Evolutionary conservation across 2,888 invertebrate genomes (phyloP), one percentile per base, ranked within the genome.

Genomic region (Hypselothyrea guttata): DNA sequence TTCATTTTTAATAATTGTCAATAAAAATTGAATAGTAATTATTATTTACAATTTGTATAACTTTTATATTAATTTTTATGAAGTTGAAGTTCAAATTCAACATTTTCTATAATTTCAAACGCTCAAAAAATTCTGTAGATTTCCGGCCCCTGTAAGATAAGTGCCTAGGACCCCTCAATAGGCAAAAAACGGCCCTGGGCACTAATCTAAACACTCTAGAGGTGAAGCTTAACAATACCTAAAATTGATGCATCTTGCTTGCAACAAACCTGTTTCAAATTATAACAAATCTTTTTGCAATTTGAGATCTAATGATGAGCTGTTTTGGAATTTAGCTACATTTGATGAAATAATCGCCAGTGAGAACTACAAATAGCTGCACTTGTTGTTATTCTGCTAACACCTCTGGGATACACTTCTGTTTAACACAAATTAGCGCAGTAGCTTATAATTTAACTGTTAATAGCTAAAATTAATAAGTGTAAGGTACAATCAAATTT

Each of bases 391-490:
- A 30, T 47, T 11, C 51, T 37, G 60, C 55, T 35, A 22, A 15
- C 34, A 18, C 35, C 9, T 40, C 12, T 28, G 7, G 7, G 22
- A 11, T 40, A 22, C 11, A 15, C 16, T 12, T n/a, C 11, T 9
- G 16, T 30, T 48, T 34, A 38, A 44, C 42, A 22, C 13, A 46
- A 30, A 48, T 64, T 64, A 28, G 27, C n/a, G n/a, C n/a, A n/a
- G n/a, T n/a, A n/a, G n/a, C n/a, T n/a, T n/a, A n/a, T n/a, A 16
- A 7, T 11, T 31, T 7, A 9, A 18, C 13, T 31, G n/a, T 22
- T 31, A 33, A 27, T 13, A 22, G 9, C 18, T 4, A 54, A 34
- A n/a, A n/a, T n/a, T n/a, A n/a, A 15, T 34, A 9, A 13, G 7
- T 37, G 16, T 2, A 7, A 16, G 2, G 4, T 16, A 11, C 13